Evolutionary conservation across 2,113 vertebrate species (phyloP).

Genomic region (Dicaeum eximium): DNA sequence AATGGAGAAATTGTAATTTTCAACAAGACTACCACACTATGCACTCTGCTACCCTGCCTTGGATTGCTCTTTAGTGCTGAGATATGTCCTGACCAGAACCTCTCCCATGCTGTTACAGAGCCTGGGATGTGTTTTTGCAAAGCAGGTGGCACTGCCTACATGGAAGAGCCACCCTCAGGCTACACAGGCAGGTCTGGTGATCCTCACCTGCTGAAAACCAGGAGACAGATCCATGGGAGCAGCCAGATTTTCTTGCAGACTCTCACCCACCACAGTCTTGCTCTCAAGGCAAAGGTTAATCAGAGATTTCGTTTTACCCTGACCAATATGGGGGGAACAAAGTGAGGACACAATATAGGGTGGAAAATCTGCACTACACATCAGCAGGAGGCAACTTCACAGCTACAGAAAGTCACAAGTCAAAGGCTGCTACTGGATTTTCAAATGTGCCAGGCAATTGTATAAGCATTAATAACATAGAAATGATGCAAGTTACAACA

Average conservation of each 20-base stretch:
- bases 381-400: neutral
- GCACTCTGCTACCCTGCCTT: neutral
- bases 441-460: neutral
- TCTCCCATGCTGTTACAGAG: neutral
- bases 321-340: neutral
- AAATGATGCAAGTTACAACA: neutral
- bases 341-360: neutral
- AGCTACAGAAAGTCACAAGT: neutral
- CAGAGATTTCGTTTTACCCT: neutral
- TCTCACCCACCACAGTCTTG: neutral
- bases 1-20: neutral
- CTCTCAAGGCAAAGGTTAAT: neutral
- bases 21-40: neutral
- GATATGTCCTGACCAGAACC: neutral
- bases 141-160: neutral
- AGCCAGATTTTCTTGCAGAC: neutral
- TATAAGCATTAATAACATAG: neutral
- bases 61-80: neutral
- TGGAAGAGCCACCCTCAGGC: neutral
- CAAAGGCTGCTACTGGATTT: neutral
- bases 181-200: neutral
- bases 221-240: neutral
- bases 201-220: neutral
- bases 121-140: neutral
- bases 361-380: neutral